Evolutionary conservation across 2,888 invertebrate genomes (phyloP).

Genomic region (Ophion slaviceki): DNA sequence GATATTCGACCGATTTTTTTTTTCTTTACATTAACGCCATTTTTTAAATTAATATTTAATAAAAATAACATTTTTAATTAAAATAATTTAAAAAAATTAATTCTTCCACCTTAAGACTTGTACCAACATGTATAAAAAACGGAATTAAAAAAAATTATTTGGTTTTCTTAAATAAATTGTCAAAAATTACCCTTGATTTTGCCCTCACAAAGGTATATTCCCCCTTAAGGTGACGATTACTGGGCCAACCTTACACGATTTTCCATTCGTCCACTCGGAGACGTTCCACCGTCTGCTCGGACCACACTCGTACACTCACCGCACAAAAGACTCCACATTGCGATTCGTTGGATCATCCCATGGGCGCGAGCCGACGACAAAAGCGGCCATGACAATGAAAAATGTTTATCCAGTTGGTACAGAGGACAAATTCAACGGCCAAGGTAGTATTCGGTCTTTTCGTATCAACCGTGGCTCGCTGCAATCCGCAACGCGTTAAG

Average conservation of each 20-base stretch:
- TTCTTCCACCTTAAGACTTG: no score
- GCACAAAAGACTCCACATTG: neutral
- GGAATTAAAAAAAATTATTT: no score
- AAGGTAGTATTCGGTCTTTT: neutral
- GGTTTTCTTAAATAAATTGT: no score
- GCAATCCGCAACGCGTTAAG: constrained; percentile 17
- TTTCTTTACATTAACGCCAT: no score
- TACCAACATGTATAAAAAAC: no score
- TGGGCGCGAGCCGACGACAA: neutral
- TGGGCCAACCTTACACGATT: neutral
- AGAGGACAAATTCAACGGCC: neutral
- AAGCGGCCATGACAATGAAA: neutral
- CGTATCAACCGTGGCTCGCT: neutral
- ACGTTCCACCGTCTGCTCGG: constrained; percentile 10
- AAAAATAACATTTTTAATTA: no score
- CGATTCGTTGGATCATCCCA: constrained; percentile 18
- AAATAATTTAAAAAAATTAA: no score
- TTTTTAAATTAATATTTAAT: no score
- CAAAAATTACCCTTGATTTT: no score
- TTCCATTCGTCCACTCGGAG: neutral
- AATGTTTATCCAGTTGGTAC: constrained; percentile 39
- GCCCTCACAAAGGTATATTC: no score
- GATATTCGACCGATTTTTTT: no score
- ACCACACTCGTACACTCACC: neutral
- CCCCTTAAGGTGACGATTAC: no score